Base-by-base conservation (phyloP, 1,140 invertebrate genomes). In the Conus ventricosus region DNA sequence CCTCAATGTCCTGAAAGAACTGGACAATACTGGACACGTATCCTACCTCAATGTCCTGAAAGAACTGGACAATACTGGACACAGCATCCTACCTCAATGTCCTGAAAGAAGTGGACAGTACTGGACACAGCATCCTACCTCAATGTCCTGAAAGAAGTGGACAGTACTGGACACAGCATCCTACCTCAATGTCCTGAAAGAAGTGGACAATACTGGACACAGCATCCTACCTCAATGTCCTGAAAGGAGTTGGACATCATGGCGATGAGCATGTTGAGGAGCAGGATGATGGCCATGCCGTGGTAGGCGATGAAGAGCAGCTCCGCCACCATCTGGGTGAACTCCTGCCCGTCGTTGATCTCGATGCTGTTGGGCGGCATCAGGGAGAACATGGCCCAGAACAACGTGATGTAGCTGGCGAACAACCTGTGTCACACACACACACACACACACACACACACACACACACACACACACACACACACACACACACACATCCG, bases 201-300 rank as follows among this genome's bases (percentile, higher is more conserved):
- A 63, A 63, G 0, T 63, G 60, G 17, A 63, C 10, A 63, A 63
- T 13, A 11, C 60, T 20, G 17, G 60, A 63, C 60, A 63, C 4
- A 63, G 10, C 10, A 63, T 63, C 60, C 13, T 92, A 96, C 96
- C 94, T 96, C 96, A 78, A 96, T 96, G 87, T 95, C 95, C 93
- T 96, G 96, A 90, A 96, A 96, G 25, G 96, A 96, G 90, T 96
- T 95, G 53, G 96, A 96, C 96, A 96, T 96, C 96, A 96, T 96
- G 81, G 96, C 96, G 90, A 96, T 96, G 15, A 96, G 94, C 96
- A 96, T 96, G 92, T 96, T 96, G 71, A 96, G 95, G 76, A 96
- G 94, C 4, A 96, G 96, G 87, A 96, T 96, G 85, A 96, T 96
- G 25, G 96, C 96, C 94, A 96, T 95, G 87, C 94, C 94, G 88